Conservation (phyloP, 2,888 invertebrate genomes). For the Micropterix aruncella region DNA sequence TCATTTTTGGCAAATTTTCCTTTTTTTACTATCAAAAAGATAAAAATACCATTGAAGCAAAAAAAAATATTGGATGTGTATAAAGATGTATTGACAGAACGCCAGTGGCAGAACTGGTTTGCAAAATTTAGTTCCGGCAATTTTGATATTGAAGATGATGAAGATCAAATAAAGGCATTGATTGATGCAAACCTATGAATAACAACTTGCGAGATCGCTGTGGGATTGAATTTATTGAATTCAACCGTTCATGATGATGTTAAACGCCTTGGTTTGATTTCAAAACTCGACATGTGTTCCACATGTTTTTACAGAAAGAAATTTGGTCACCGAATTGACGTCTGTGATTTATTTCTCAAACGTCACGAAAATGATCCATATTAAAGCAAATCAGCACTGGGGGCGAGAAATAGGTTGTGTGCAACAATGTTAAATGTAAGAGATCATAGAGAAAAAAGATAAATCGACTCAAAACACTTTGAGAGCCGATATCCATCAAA, state of each 20-base stretch:
- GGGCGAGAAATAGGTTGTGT: conserved; percentile 6
- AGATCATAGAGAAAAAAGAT: no score
- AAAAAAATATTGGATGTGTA: conserved; percentile 1
- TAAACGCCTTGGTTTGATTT: conserved; percentile 5
- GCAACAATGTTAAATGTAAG: no score
- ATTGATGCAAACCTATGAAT: conserved; percentile 7
- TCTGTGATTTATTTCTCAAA: conserved; percentile 6
- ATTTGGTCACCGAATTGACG: conserved; percentile 2
- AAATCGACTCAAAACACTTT: no score
- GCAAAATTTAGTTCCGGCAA: conserved; percentile 4
- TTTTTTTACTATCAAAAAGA: no score
- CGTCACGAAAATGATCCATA: conserved; percentile 3
- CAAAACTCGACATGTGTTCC: conserved; percentile 3
- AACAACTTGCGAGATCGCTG: conserved; percentile 8
- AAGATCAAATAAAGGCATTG: no score
- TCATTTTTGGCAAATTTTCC: not conserved
- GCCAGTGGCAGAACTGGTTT: no score
- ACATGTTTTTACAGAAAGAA: conserved; percentile 5
- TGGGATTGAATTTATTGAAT: conserved; percentile 7
- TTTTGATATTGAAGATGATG: no score
- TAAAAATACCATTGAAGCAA: not conserved
- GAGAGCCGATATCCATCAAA: not conserved
- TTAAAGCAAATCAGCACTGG: conserved; percentile 5
- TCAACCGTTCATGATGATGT: conserved; percentile 5
- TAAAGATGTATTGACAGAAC: not conserved